phyloP scores from a whole-genome alignment of 2,797 vertebrate genomes.

The Vipera ursinii region DNA sequence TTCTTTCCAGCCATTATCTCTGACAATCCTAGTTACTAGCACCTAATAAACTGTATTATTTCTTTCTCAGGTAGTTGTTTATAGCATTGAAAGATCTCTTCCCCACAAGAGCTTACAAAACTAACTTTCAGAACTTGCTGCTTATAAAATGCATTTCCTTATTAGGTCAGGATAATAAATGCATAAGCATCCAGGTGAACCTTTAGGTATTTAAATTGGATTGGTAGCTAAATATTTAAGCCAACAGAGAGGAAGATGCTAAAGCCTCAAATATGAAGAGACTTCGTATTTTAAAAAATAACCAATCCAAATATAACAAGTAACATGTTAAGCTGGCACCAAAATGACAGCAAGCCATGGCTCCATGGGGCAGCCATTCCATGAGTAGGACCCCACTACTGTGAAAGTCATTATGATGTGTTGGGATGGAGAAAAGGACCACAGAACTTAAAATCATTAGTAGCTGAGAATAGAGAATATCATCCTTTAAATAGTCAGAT shows the following conservation, averaged over 20 bases:
- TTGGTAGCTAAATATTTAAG: not conserved
- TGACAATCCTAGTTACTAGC: slow-evolving; percentile 40
- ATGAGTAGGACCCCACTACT: not conserved
- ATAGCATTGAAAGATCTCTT: slow-evolving; percentile 32
- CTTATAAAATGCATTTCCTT: slow-evolving; percentile 12
- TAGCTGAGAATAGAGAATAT: not conserved
- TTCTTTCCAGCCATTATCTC: slow-evolving; percentile 44
- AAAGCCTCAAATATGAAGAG: not conserved
- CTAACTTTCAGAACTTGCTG: slow-evolving; percentile 5
- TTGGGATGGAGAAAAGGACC: not conserved
- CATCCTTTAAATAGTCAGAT: not conserved
- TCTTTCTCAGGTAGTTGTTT: slow-evolving; percentile 38
- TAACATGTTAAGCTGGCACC: not conserved
- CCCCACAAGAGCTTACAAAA: slow-evolving; percentile 48
- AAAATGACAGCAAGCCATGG: not conserved
- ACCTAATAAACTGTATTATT: slow-evolving; percentile 38
- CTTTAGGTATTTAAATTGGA: not conserved
- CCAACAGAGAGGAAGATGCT: not conserved
- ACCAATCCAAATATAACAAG: not conserved
- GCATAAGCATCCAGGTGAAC: slow-evolving; percentile 22
- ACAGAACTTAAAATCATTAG: not conserved
- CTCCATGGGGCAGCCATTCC: not conserved
- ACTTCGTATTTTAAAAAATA: not conserved
- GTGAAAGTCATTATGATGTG: not conserved
- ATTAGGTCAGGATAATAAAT: slow-evolving; percentile 19